phyloP scores from a whole-genome alignment of 2,888 invertebrate genomes.

The Odiellus spinosus region DNA sequence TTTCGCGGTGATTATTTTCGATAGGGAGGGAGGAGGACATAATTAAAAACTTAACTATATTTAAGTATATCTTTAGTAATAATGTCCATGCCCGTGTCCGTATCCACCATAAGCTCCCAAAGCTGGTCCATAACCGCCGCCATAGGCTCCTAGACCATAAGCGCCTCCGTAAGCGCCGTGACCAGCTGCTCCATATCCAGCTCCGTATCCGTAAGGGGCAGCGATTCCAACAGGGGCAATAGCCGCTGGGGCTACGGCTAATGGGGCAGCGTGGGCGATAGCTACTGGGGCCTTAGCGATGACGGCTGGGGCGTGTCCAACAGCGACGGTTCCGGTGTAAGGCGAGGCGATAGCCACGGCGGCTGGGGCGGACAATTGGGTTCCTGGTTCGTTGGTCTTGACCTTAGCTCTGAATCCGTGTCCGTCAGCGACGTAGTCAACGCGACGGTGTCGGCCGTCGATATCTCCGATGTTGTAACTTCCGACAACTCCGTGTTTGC shows the following conservation, averaged over 20 bases:
- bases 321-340: constrained; percentile 6
- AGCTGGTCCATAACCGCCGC: no score
- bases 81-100: no score
- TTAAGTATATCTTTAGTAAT: no score
- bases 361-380: constrained; percentile 8
- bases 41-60: no score
- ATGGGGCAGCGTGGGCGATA: no score
- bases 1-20: no score
- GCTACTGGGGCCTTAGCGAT: no score
- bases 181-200: neutral
- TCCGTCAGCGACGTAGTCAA: constrained; percentile 15
- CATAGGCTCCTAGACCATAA: no score
- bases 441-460: constrained; percentile 14
- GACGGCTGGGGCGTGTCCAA: neutral
- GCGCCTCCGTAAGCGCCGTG: no score
- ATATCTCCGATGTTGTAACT: constrained; percentile 15
- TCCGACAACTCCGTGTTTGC: constrained; percentile 12
- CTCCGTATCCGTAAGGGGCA: neutral
- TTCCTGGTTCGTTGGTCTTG: constrained; percentile 14
- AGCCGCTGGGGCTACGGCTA: no score
- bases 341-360: constrained; percentile 6
- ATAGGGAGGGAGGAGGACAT: no score
- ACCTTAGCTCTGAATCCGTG: constrained; percentile 11
- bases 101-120: no score
- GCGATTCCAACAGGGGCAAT: neutral